A percentile compares a stretch with the other conserved stretches of the same genome.
Conservation (phyloP, 2,888 invertebrate genomes). For the Parnassius apollo region DNA sequence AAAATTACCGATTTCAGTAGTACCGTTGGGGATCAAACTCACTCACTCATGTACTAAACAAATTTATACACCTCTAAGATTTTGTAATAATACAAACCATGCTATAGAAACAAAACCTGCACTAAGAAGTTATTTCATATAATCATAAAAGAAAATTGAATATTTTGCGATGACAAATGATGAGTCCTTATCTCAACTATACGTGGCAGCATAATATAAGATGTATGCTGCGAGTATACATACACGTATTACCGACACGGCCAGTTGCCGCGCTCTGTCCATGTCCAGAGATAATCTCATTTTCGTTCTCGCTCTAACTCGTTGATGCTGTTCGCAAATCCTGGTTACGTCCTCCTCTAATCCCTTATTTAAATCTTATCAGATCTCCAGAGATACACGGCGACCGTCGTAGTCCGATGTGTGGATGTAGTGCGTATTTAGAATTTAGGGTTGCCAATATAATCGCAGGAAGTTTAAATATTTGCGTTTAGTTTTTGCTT, state of each 20-base stretch:
- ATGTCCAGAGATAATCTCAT: slow-evolving; percentile 74
- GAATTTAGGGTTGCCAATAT: slow-evolving; percentile 53
- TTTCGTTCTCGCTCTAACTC: slow-evolving; percentile 58
- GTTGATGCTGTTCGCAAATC: slow-evolving; percentile 64
- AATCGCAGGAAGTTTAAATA: not conserved
- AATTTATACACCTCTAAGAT: too few relatives aligned
- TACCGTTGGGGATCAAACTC: too few relatives aligned
- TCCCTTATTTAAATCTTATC: slow-evolving; percentile 83
- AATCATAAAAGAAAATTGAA: too few relatives aligned
- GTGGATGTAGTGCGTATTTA: slow-evolving; percentile 65
- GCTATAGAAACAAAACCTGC: too few relatives aligned
- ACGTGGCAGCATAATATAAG: slow-evolving; percentile 17
- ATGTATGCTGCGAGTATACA: slow-evolving; percentile 37
- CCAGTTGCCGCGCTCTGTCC: slow-evolving; percentile 67
- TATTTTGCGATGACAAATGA: slow-evolving; percentile 9
- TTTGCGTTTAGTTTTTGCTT: not conserved
- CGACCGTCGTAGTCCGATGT: slow-evolving; percentile 63
- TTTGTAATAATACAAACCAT: too few relatives aligned
- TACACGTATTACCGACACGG: slow-evolving; percentile 46
- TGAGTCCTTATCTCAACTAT: slow-evolving; percentile 11
- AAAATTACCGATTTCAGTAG: too few relatives aligned
- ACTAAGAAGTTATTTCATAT: too few relatives aligned
- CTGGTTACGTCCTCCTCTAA: slow-evolving; percentile 71
- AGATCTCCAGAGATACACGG: slow-evolving; percentile 79
- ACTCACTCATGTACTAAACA: too few relatives aligned